Percentiles rank a stretch among this genome's conserved stretches.
phyloP scores from a whole-genome alignment of 2,888 invertebrate species.

The Tenthredo livida region DNA sequence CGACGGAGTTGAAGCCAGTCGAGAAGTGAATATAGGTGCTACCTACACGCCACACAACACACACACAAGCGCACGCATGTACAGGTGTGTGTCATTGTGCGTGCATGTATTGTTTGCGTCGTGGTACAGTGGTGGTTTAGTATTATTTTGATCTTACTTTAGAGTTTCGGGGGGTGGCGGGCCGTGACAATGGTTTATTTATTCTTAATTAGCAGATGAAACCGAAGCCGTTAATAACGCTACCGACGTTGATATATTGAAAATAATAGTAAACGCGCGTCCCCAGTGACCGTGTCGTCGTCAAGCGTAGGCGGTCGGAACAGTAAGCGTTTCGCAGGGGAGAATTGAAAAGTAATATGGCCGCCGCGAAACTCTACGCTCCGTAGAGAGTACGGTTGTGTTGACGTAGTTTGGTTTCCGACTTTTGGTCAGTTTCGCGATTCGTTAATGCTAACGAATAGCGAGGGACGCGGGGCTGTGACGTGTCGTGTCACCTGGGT shows the following conservation, averaged over 20 bases:
- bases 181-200: slow-evolving; percentile 52
- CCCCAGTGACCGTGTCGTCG: slow-evolving; percentile 12
- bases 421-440: background rate
- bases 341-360: slow-evolving; percentile 69
- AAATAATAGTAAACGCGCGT: slow-evolving; percentile 29
- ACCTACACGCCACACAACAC: background rate
- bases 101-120: slow-evolving; percentile 51
- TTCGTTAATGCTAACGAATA: background rate
- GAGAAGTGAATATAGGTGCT: background rate
- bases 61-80: slow-evolving; percentile 54
- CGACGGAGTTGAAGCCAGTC: background rate
- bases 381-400: slow-evolving; percentile 73
- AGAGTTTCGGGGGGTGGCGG: slow-evolving; percentile 45
- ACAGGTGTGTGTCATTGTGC: slow-evolving; percentile 44
- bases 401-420: slow-evolving; percentile 71
- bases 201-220: background rate
- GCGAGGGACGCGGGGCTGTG: background rate
- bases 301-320: slow-evolving; percentile 7
- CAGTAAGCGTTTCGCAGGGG: slow-evolving; percentile 20
- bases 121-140: slow-evolving; percentile 37
- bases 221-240: slow-evolving; percentile 8
- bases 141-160: slow-evolving; percentile 41
- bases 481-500: slow-evolving; percentile 1
- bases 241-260: background rate
- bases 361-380: slow-evolving; percentile 71